Evolutionary conservation across 2,888 invertebrate genomes (phyloP).

Genomic region (Margaritifera margaritifera): DNA sequence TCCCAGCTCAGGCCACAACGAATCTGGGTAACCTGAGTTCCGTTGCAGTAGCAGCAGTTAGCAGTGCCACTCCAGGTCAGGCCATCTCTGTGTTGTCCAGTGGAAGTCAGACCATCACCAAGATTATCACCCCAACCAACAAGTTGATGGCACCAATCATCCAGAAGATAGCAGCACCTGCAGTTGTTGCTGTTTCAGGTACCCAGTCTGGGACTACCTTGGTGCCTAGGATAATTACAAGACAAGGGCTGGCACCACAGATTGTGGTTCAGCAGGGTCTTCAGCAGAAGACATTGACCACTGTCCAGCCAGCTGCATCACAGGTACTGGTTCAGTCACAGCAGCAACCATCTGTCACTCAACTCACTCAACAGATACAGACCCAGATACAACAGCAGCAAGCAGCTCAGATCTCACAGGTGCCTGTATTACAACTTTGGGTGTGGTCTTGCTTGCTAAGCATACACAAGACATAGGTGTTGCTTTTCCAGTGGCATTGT

Average conservation of each 20-base stretch:
- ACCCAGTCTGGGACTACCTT: conserved; percentile 28
- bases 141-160: conserved; percentile 26
- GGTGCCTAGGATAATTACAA: conserved; percentile 31
- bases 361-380: conserved; percentile 36
- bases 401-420: not conserved
- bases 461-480: no score
- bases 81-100: conserved; percentile 27
- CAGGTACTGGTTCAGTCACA: conserved; percentile 55
- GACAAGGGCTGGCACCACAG: conserved; percentile 5
- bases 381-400: conserved; percentile 37
- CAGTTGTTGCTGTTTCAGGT: conserved; percentile 30
- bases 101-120: conserved; percentile 30
- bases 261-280: conserved; percentile 25
- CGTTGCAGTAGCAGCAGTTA: conserved; percentile 14
- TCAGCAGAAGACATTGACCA: not conserved
- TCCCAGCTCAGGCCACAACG: conserved; percentile 23
- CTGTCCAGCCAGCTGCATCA: not conserved
- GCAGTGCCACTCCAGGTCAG: conserved; percentile 16
- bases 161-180: conserved; percentile 30
- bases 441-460: no score
- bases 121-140: conserved; percentile 28
- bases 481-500: no score
- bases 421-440: no score
- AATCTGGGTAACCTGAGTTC: conserved; percentile 9
- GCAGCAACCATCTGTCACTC: conserved; percentile 41